Base-by-base conservation (phyloP, 2,888 invertebrate species). In the Drosophila neonasuta region DNA sequence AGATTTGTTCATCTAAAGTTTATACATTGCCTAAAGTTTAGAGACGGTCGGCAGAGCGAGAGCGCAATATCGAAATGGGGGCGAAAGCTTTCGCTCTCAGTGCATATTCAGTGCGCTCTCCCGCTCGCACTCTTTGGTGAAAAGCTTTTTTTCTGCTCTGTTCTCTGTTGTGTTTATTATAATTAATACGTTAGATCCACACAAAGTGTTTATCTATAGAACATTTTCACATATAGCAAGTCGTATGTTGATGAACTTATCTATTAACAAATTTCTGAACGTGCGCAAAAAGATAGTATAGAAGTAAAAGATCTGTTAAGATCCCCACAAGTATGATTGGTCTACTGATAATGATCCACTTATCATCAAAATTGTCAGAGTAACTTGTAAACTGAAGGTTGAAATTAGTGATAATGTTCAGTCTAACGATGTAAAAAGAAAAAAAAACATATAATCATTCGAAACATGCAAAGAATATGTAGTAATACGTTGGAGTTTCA, bases 1-100 rank as follows among this genome's bases (percentile, higher is more conserved):
- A 66, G 52, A 68, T 57, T 49, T 66, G 69, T 77, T 49, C 69
- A 83, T 77, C 65, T 72, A 80, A 81, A 81, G 86, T 86, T 64
- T 81, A 83, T 80, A 83, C 67, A 69, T 64, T 39, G 69, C 69
- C 59, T 61, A 64, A 74, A 63, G 55, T 64, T 63, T 48, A 8
- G 7, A 50, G 7, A 50, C 29, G 24, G 45, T 6, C 34, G 20
- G 17, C 46, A 49, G 44, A 44, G 48, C 45, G 54, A 58, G 41
- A 39, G 11, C 36, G 48, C 30, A 36, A 49, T 17, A 66, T 24
- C 34, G 10, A 24, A 32, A 39, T 10, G 15, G 1, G 11, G 34
- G 6, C 24, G 24, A 24, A 46, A 82, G 80, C 77, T 73, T 79
- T 74, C 34, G 30, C 50, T 44, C 50, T 50, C 20, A 36, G 29